These are phyloP conservation scores for Lithodes maja DNA, from an alignment of 2,888 invertebrate species.

Conservation along the genomic window DNA sequence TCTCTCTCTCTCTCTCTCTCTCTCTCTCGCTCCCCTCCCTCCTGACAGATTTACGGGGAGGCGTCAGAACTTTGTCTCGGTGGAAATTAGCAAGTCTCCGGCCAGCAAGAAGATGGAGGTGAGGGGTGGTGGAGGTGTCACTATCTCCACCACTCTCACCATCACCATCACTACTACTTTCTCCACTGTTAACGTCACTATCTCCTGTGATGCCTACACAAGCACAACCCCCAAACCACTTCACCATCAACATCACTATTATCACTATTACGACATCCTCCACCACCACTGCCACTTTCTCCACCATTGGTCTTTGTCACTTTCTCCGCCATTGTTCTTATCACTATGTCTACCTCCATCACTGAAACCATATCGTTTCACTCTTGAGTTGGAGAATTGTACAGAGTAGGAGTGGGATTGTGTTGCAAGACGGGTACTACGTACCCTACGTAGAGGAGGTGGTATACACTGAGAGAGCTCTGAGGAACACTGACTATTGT, in stretches of 20 bases:
- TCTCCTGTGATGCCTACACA: neutral
- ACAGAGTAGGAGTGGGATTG: too few relatives aligned
- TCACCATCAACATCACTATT: neutral
- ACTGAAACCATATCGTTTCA: too few relatives aligned
- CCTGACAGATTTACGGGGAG: conserved; percentile 20
- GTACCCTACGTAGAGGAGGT: too few relatives aligned
- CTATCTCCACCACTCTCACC: neutral
- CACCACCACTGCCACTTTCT: neutral
- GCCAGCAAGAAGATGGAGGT: neutral
- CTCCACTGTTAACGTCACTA: neutral
- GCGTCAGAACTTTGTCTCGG: conserved; percentile 33
- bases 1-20: too few relatives aligned
- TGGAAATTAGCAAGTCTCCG: conserved; percentile 30
- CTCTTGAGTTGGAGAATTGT: too few relatives aligned
- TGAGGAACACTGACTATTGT: too few relatives aligned
- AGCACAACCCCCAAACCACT: neutral
- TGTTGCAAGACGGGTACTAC: too few relatives aligned
- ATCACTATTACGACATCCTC: neutral
- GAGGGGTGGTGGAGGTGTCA: neutral
- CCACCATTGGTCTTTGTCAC: neutral
- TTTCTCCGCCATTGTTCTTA: neutral
- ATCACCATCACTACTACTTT: neutral
- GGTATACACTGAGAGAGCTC: too few relatives aligned
- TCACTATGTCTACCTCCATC: neutral
- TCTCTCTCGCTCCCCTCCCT: neutral